Evolutionary conservation across 1,140 invertebrate species (phyloP).

Genomic region (Belonocnema kinseyi): DNA sequence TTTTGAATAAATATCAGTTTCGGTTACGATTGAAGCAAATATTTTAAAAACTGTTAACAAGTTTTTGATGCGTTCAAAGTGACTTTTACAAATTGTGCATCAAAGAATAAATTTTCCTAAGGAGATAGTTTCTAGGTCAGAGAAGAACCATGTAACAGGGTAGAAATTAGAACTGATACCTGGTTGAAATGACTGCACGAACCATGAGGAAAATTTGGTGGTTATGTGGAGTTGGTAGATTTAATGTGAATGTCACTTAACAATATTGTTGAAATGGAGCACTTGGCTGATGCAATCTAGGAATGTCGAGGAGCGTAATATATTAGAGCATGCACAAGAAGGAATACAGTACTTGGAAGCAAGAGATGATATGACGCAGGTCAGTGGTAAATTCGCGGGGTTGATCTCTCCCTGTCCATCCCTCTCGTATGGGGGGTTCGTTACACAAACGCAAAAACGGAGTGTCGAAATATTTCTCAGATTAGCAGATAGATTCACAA

Average conservation of each 20-base stretch:
- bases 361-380: conserved; percentile 15
- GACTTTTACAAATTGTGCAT: conserved; percentile 5
- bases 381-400: conserved; percentile 18
- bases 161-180: neutral
- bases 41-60: conserved; percentile 8
- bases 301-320: neutral
- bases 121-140: conserved; percentile 1
- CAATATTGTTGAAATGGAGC: conserved; percentile 28
- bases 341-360: conserved; percentile 17
- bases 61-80: conserved; percentile 17
- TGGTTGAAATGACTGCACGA: neutral
- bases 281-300: conserved; percentile 29
- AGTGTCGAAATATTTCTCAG: neutral
- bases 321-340: conserved; percentile 24
- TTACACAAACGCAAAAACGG: neutral
- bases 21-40: neutral
- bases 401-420: conserved; percentile 5
- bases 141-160: neutral
- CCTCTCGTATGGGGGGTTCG: conserved; percentile 7
- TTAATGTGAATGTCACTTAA: conserved; percentile 23
- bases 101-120: neutral
- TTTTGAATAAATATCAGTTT: too few relatives aligned
- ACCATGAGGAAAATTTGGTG: conserved; percentile 1
- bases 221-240: conserved; percentile 11
- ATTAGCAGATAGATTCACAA: conserved; percentile 16